Percentiles rank a stretch among this genome's conserved stretches.
Conservation (phyloP, 2,888 invertebrate genomes). For the Orthonevra nobilis region DNA sequence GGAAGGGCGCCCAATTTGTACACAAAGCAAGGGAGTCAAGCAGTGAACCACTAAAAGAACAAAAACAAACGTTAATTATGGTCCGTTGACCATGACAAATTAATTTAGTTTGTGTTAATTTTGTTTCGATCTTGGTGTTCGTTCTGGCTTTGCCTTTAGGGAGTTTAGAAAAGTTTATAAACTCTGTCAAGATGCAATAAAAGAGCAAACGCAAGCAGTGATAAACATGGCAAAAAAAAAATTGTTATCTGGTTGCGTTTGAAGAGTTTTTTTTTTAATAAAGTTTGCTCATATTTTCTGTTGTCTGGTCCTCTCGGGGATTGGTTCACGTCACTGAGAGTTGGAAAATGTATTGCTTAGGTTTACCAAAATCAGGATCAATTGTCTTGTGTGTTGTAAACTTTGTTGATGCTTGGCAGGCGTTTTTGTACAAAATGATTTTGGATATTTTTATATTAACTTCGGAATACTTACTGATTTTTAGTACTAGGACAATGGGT, state of each 20-base stretch:
- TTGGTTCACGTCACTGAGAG: not conserved
- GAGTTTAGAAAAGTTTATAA: conserved; percentile 25
- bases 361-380: too few species aligned
- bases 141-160: too few species aligned
- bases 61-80: conserved; percentile 66
- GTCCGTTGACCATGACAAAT: conserved; percentile 68
- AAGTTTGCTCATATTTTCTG: too few species aligned
- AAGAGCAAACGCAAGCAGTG: not conserved
- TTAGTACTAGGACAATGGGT: too few species aligned
- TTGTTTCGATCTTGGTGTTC: conserved; percentile 36
- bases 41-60: conserved; percentile 37
- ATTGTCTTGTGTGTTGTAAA: too few species aligned
- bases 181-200: not conserved
- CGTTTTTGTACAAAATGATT: too few species aligned
- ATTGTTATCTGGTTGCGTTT: not conserved
- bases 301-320: too few species aligned
- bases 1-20: conserved; percentile 22
- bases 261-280: too few species aligned
- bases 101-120: conserved; percentile 65
- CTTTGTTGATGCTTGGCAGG: not conserved
- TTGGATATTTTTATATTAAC: too few species aligned
- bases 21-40: conserved; percentile 9
- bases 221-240: not conserved
- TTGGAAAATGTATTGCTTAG: too few species aligned
- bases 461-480: too few species aligned